Conservation (phyloP, 2,797 vertebrate genomes). For the Nannoperca obscura region DNA sequence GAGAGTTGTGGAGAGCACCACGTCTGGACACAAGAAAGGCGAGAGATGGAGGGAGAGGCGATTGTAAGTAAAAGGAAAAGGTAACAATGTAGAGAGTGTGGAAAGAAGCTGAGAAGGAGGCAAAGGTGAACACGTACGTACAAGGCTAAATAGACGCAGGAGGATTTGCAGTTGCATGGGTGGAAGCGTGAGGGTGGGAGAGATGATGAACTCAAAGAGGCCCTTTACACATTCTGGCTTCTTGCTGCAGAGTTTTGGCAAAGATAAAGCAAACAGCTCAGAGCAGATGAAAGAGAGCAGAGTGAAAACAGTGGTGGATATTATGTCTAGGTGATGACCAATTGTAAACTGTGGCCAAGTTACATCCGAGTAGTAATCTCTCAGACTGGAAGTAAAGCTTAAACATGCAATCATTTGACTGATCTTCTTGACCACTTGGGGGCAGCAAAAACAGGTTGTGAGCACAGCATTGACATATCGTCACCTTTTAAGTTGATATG, state of each 20-base stretch:
- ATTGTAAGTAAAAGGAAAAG: slow-evolving; percentile 5
- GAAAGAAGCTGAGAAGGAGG: slow-evolving; percentile 31
- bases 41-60: slow-evolving; percentile 9
- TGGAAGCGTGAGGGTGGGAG: slow-evolving; percentile 47
- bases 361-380: too few relatives aligned
- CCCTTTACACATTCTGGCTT: slow-evolving; percentile 52
- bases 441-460: background rate
- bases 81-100: slow-evolving; percentile 21
- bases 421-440: background rate
- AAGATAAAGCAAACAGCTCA: slow-evolving; percentile 65
- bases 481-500: background rate
- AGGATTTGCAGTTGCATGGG: slow-evolving; percentile 37
- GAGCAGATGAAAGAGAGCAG: slow-evolving; percentile 48
- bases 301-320: slow-evolving; percentile 54
- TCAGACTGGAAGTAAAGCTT: too few relatives aligned
- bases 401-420: background rate
- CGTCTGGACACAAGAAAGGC: slow-evolving; percentile 51
- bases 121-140: slow-evolving; percentile 25
- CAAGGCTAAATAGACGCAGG: slow-evolving; percentile 32
- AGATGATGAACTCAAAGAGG: slow-evolving; percentile 45
- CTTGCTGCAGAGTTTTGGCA: slow-evolving; percentile 60
- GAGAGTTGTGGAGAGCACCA: slow-evolving; percentile 57
- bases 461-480: background rate
- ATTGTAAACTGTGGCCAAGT: slow-evolving; percentile 39
- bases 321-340: slow-evolving; percentile 54